Conservation (phyloP, 2,888 invertebrate species). For the Hirtodrosophila alboralis region DNA sequence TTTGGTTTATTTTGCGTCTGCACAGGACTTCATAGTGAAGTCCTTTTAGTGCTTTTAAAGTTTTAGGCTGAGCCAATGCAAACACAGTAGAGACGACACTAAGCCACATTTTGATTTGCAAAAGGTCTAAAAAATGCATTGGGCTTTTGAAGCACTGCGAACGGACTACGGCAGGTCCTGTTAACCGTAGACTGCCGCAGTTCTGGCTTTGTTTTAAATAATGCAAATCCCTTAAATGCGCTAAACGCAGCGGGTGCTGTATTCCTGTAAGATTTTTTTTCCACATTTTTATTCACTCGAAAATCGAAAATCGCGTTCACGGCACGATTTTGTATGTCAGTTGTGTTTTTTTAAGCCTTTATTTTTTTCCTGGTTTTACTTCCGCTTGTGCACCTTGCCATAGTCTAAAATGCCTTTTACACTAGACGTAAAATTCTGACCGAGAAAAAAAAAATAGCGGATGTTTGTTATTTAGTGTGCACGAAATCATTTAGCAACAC, state of each 20-base stretch:
- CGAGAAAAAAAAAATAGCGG: conserved; percentile 45
- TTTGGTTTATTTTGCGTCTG: conserved; percentile 9
- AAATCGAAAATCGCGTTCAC: conserved; percentile 60
- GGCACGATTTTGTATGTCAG: conserved; percentile 57
- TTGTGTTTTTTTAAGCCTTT: conserved; percentile 4
- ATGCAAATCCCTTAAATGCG: conserved; percentile 74
- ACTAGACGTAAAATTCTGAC: conserved; percentile 10
- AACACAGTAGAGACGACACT: conserved; percentile 10
- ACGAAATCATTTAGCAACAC: conserved; percentile 64
- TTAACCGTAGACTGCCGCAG: conserved; percentile 5
- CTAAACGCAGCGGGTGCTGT: conserved; percentile 60
- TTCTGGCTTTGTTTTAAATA: conserved; percentile 62
- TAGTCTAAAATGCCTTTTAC: conserved; percentile 40
- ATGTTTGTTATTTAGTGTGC: conserved; percentile 67
- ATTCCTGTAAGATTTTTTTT: conserved; percentile 14
- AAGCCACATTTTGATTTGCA: conserved; percentile 62
- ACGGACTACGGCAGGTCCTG: conserved; percentile 28
- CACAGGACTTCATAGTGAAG: conserved; percentile 9
- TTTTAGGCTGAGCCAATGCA: conserved; percentile 7
- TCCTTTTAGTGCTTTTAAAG: conserved; percentile 25
- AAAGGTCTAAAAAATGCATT: conserved; percentile 45
- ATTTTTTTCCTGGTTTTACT: conserved; percentile 18
- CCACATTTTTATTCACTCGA: conserved; percentile 6
- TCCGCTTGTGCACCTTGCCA: conserved; percentile 50
- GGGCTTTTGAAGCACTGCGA: conserved; percentile 47